Evolutionary conservation across 2,888 invertebrate genomes (phyloP).

Genomic region (Epirrhoe alternata): DNA sequence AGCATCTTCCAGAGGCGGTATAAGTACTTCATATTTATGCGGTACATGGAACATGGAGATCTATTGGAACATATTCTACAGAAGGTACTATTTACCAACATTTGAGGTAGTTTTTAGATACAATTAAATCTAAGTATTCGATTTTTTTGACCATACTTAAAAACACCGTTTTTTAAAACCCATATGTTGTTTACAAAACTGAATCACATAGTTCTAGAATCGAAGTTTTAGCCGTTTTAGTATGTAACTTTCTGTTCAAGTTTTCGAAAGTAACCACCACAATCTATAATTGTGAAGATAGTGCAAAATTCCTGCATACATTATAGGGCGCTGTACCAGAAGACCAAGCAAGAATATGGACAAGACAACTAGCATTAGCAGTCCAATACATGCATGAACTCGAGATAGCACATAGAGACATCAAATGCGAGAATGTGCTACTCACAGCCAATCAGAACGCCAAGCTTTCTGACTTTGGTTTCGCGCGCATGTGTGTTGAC

Average conservation of each 20-base stretch:
- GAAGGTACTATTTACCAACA: slow-evolving; percentile 55
- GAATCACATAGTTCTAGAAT: too few species aligned
- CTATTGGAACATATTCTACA: slow-evolving; percentile 89
- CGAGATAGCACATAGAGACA: slow-evolving; percentile 91
- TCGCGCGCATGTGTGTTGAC: slow-evolving; percentile 84
- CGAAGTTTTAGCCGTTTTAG: too few species aligned
- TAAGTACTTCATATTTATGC: slow-evolving; percentile 92
- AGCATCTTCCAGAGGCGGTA: slow-evolving; percentile 89
- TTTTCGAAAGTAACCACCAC: too few species aligned
- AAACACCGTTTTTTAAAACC: not conserved
- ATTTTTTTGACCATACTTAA: not conserved
- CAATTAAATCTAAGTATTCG: not conserved
- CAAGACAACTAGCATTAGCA: slow-evolving; percentile 88
- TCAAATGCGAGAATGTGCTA: slow-evolving; percentile 94
- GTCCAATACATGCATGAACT: slow-evolving; percentile 90
- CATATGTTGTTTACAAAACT: too few species aligned
- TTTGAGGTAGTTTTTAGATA: not conserved
- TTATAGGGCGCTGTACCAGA: slow-evolving; percentile 86
- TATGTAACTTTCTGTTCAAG: too few species aligned
- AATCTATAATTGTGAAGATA: too few species aligned
- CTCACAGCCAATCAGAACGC: slow-evolving; percentile 90
- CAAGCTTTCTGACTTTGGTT: slow-evolving; percentile 93
- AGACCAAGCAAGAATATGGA: slow-evolving; percentile 89
- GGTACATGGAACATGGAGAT: slow-evolving; percentile 90
- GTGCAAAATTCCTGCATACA: not conserved